A percentile compares a stretch with the other conserved stretches of the same genome.
These are phyloP conservation scores for Clarias laeviceps DNA, from an alignment of 2,797 vertebrate species.

Conservation along the genomic window DNA sequence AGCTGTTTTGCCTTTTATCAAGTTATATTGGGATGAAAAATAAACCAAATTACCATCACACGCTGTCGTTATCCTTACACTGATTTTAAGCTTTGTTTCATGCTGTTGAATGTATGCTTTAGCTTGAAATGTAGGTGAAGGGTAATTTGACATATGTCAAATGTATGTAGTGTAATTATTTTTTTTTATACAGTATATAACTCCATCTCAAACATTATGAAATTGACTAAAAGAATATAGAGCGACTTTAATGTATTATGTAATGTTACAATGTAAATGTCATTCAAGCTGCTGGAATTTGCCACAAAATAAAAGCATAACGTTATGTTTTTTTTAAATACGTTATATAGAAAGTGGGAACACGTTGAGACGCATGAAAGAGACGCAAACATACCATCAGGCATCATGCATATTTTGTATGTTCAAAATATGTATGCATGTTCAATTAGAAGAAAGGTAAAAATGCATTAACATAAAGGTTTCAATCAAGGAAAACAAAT, in stretches of 20 bases:
- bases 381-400: background rate
- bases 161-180: background rate
- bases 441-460: background rate
- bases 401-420: background rate
- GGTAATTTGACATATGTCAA: background rate
- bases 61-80: background rate
- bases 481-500: background rate
- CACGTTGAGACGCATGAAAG: background rate
- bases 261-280: no score
- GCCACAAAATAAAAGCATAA: background rate
- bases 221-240: background rate
- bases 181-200: background rate
- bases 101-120: background rate
- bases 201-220: no score
- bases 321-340: background rate
- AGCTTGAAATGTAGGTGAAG: background rate
- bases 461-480: background rate
- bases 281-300: background rate
- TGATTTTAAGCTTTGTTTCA: background rate
- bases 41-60: constrained; percentile 56
- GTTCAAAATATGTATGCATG: background rate
- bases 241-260: background rate
- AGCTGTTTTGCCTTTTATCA: constrained; percentile 58
- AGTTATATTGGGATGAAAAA: constrained; percentile 59
- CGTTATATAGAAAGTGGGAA: background rate